phyloP scores from a whole-genome alignment of 2,888 invertebrate species.

The Marronus borbonicus region DNA sequence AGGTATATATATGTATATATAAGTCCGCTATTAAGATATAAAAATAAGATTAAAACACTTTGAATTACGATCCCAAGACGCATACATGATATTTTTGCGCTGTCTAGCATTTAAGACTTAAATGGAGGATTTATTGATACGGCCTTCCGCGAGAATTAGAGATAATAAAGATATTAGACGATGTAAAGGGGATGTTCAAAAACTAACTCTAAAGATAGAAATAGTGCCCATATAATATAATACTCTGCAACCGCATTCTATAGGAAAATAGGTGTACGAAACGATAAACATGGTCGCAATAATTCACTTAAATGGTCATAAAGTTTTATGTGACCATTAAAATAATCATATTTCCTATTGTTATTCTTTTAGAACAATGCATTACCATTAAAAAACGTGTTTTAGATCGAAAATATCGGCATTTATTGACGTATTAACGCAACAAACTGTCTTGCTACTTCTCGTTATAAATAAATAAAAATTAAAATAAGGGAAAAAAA shows the following conservation, averaged over 20 bases:
- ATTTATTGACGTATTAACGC: constrained; percentile 20
- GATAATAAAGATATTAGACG: background rate
- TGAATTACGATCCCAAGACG: constrained; percentile 25
- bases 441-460: constrained; percentile 2
- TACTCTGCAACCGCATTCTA: background rate
- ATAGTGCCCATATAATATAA: background rate
- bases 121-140: constrained; percentile 4
- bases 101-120: constrained; percentile 2
- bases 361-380: constrained; percentile 18
- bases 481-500: background rate
- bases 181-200: background rate
- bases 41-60: constrained; percentile 40
- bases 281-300: background rate
- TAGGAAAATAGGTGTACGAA: background rate
- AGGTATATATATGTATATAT: background rate
- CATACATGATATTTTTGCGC: constrained; percentile 1
- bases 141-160: background rate
- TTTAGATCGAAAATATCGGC: background rate
- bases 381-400: constrained; percentile 5
- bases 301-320: constrained; percentile 12
- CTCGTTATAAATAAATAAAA: background rate
- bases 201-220: background rate
- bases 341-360: constrained; percentile 1
- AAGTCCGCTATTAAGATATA: constrained; percentile 25
- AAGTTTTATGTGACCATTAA: constrained; percentile 20